Conservation (phyloP, 2,888 invertebrate genomes). For the Bimastos eiseni region DNA sequence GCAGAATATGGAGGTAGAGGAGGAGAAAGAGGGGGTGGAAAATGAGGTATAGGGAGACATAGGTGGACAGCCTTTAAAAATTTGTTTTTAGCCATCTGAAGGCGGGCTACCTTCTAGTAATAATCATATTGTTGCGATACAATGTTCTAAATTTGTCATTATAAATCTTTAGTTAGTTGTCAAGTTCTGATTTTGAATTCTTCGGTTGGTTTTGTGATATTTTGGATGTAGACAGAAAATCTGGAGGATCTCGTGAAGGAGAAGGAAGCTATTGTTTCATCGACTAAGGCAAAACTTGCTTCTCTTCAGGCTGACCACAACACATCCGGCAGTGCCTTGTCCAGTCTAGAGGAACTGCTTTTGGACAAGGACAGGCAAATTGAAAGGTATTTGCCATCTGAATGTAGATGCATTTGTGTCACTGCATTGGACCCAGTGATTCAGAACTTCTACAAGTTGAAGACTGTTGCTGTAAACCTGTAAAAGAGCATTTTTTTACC, state of each 20-base stretch:
- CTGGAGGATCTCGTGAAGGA: slow-evolving; percentile 94
- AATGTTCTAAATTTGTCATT: too few relatives aligned
- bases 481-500: not conserved
- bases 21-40: too few relatives aligned
- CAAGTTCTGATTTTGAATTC: not conserved
- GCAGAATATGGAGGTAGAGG: too few relatives aligned
- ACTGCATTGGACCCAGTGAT: not conserved
- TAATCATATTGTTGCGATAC: too few relatives aligned
- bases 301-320: slow-evolving; percentile 92
- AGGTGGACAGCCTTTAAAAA: too few relatives aligned
- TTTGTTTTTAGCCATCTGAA: too few relatives aligned
- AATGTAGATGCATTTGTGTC: not conserved
- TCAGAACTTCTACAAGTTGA: not conserved
- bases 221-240: slow-evolving; percentile 80
- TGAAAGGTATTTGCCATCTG: slow-evolving; percentile 67
- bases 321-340: slow-evolving; percentile 87
- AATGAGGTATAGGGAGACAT: too few relatives aligned
- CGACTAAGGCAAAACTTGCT: slow-evolving; percentile 70
- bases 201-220: not conserved
- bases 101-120: too few relatives aligned
- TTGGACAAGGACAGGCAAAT: slow-evolving; percentile 97
- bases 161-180: not conserved
- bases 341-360: slow-evolving; percentile 90
- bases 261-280: slow-evolving; percentile 95
- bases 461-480: not conserved